Base-by-base conservation (phyloP, 2,888 invertebrate genomes). In the Chrysolina oricalcia region DNA sequence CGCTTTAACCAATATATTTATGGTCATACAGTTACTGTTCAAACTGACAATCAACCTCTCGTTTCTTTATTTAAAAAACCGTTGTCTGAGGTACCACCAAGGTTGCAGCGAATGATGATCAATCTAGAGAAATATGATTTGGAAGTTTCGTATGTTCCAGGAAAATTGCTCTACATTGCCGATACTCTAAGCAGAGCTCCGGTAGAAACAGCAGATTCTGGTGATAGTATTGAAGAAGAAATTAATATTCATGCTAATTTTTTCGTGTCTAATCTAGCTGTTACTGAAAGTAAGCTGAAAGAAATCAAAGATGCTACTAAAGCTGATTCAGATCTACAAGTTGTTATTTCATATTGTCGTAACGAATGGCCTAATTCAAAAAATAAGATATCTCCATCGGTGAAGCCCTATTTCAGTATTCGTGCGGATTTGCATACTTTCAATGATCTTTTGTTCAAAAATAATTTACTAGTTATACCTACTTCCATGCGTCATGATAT, bases 51-150 rank as follows among this genome's bases (percentile, higher is more conserved):
- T 35, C 27, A 35, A 35, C 35, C 63, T 27, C 63, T 63, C n/a
- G 35, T 63, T 63, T 9, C 35, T 13, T 63, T 63, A 17, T 63
- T 27, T 63, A 27, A 63, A 8, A 63, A 63, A 63, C 63, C 63
- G 5, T 27, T 63, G 40, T 9, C 63, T 63, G 63, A 63, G 2
- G 63, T 63, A 15, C 63, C 23, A 63, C 8, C 63, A 27, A 9
- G 63, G n/a, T 63, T 59, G 19, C 59, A 59, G 27, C 19, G 21
- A 21, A 59, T 59, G 19, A 59, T 59, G 59, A 4, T 59, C 19
- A 59, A 59, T 59, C 13, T 59, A 13, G 17, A 63, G 40, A 27
- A 27, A 63, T n/a, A n/a, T n/a, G n/a, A n/a, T n/a, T n/a, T n/a
- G n/a, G n/a, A n/a, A n/a, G n/a, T n/a, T n/a, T n/a, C n/a, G n/a